Percentiles rank a stretch among this genome's conserved stretches.
Conservation (phyloP, 2,888 invertebrate species). For the Nephrotoma guestfalica region DNA sequence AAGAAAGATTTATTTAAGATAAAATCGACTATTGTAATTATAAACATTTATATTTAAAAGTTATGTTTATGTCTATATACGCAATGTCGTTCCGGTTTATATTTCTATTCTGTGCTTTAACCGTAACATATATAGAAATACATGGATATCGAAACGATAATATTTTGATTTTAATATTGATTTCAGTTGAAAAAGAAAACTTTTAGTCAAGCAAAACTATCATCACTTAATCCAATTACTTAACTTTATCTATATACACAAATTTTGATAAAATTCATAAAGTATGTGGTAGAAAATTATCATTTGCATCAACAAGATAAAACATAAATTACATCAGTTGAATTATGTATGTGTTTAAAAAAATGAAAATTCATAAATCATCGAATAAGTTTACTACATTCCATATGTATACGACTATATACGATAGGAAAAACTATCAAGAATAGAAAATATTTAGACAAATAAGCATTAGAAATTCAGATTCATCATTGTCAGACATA, state of each 20-base stretch:
- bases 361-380: background rate
- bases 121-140: no score
- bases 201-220: background rate
- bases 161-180: background rate
- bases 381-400: background rate
- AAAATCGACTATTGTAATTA: no score
- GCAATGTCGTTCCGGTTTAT: no score
- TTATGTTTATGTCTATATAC: no score
- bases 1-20: no score
- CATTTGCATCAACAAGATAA: background rate
- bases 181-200: background rate
- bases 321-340: background rate
- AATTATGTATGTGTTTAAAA: background rate
- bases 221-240: background rate
- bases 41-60: no score
- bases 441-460: background rate
- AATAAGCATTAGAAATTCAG: background rate
- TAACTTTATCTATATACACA: background rate
- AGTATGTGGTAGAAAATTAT: background rate
- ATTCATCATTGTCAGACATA: background rate
- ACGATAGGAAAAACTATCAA: background rate
- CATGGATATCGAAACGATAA: no score
- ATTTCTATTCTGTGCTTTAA: no score
- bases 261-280: background rate
- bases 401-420: background rate